Conservation (phyloP, 2,888 invertebrate species). For the Xylocampa areola region DNA sequence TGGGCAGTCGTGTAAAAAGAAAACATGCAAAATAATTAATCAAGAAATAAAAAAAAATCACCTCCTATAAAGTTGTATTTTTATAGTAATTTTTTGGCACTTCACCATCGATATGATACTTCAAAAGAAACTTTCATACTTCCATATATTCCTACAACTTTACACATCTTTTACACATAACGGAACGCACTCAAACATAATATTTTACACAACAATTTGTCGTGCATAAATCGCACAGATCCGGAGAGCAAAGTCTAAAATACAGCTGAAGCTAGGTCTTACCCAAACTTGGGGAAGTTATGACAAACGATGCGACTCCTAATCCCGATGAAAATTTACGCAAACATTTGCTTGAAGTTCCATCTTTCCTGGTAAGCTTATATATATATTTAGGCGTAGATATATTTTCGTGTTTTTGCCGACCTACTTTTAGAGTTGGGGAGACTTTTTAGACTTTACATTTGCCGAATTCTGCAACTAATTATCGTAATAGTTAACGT, state of each 20-base stretch:
- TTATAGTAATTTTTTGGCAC: too few species aligned
- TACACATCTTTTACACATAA: too few species aligned
- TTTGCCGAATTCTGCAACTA: neutral
- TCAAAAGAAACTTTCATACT: too few species aligned
- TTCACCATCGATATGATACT: too few species aligned
- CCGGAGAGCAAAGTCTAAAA: constrained; percentile 45
- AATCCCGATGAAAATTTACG: constrained; percentile 58
- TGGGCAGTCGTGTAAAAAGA: too few species aligned
- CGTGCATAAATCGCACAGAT: constrained; percentile 44
- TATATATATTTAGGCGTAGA: constrained; percentile 2
- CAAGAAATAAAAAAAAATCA: too few species aligned
- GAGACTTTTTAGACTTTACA: neutral
- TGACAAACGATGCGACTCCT: constrained; percentile 53
- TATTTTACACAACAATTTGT: constrained; percentile 46
- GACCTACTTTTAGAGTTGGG: neutral
- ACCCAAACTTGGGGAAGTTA: constrained; percentile 48
- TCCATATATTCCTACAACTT: too few species aligned
- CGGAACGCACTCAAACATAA: neutral
- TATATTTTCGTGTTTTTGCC: constrained; percentile 30
- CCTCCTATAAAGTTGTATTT: too few species aligned
- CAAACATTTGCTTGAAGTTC: constrained; percentile 46
- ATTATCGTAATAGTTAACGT: too few species aligned
- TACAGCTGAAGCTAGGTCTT: constrained; percentile 52
- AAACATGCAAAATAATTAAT: too few species aligned
- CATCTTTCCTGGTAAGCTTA: constrained; percentile 26